Evolutionary conservation across 2,888 invertebrate species (phyloP), one percentile per base, ranked within the genome.

Genomic region (Venusia cambrica): DNA sequence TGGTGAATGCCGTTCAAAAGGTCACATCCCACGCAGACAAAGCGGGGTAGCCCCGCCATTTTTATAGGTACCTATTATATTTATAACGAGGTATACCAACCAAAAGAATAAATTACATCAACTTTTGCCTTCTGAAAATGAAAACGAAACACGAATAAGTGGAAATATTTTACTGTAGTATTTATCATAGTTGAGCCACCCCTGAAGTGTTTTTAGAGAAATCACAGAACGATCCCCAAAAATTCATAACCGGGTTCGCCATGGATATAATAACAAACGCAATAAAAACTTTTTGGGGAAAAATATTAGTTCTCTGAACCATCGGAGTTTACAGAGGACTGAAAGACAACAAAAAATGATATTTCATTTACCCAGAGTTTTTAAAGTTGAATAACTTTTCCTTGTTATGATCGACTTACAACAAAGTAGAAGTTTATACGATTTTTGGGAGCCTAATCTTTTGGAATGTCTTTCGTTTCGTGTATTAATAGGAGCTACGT

Each of bases 261-360:
- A 31, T 33, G 48, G 59, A 61, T 65, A 68, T 59, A 64, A 72
- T 66, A 74, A 73, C 65, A 71, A 65, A 67, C 54, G 60, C 48
- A 64, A 66, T 66, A 64, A 63, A 71, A 74, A 65, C 63, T 73
- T 73, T 62, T 46, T 42, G 42, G 41, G 36, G 31, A 44, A 56
- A 62, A 68, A 68, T 73, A 71, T 72, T 73, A 67, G 64, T 69
- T 65, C 57, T 60, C 60, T 50, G 44, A 51, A 61, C 56, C 56
- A 58, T 53, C 54, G 46, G 51, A 55, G 60, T 62, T 69, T 62
- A 54, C 40, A 54, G 38, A 64, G 58, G 54, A 65, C 58, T 48
- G 55, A 53, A 65, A 63, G 62, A 62, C 61, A 70, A 70, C 62
- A 67, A 57, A 51, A 51, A 57, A 55, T 50, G 45, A 46, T 51